A percentile compares a stretch with the other conserved stretches of the same genome.
Conservation (phyloP, 2,113 vertebrate genomes). For the Choloepus hoffmanni region DNA sequence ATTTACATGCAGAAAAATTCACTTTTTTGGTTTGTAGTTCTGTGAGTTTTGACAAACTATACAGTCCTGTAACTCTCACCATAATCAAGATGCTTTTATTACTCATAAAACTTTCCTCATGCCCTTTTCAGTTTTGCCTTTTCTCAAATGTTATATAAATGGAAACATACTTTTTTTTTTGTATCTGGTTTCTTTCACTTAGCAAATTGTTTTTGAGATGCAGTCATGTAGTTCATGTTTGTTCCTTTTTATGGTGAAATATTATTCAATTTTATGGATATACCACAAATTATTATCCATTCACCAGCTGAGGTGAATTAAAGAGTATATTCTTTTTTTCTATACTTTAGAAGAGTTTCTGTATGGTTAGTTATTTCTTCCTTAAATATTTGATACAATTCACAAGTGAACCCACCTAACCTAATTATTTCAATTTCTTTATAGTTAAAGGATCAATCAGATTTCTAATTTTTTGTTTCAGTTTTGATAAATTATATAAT, state of each 20-base stretch:
- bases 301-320: neutral
- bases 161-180: neutral
- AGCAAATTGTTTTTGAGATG: neutral
- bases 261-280: neutral
- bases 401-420: neutral
- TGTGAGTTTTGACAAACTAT: neutral
- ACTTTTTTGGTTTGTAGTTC: neutral
- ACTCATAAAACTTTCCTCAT: neutral
- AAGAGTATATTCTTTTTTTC: neutral
- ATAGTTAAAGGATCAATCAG: neutral
- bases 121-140: neutral
- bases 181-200: neutral
- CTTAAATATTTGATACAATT: neutral
- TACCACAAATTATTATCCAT: neutral
- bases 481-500: neutral
- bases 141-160: neutral
- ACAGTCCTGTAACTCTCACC: neutral
- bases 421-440: slow-evolving; percentile 27
- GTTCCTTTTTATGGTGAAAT: neutral
- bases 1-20: neutral
- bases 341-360: neutral
- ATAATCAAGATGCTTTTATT: neutral
- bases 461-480: neutral
- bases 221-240: neutral
- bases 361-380: neutral